A percentile compares a stretch with the other conserved stretches of the same genome.
phyloP scores from a whole-genome alignment of 1,140 invertebrate species.

The Eubasilissa regina region DNA sequence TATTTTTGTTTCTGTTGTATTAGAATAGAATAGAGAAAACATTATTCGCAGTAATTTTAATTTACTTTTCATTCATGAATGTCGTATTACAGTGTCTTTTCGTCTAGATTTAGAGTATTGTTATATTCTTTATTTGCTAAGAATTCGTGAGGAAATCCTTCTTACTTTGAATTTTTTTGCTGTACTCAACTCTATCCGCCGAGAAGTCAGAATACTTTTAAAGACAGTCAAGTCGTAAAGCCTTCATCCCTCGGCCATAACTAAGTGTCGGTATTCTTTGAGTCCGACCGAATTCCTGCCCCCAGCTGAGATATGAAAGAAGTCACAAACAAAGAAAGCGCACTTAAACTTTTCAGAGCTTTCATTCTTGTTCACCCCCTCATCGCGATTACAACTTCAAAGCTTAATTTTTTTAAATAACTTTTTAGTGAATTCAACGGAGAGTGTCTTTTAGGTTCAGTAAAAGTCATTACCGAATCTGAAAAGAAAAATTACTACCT shows the following conservation, averaged over 20 bases:
- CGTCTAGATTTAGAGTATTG: no score
- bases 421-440: background rate
- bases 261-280: conserved; percentile 26
- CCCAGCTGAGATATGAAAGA: conserved; percentile 34
- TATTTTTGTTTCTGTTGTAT: no score
- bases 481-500: no score
- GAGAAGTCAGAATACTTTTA: conserved; percentile 25
- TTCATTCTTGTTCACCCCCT: conserved; percentile 16
- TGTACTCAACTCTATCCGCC: conserved; percentile 2
- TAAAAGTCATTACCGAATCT: no score
- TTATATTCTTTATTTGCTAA: no score
- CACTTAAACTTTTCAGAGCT: conserved; percentile 31
- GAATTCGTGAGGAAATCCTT: background rate
- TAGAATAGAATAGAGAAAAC: no score
- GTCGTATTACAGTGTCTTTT: no score
- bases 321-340: conserved; percentile 31
- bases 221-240: conserved; percentile 33
- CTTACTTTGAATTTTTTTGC: conserved; percentile 20
- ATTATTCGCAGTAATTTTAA: no score
- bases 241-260: conserved; percentile 29
- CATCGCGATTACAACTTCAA: background rate
- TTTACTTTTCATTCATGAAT: no score
- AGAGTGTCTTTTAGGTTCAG: no score
- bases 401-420: conserved; percentile 6
- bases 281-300: conserved; percentile 25